Base-by-base conservation (phyloP, 2,888 invertebrate species). In the Drosophila ochracea region DNA sequence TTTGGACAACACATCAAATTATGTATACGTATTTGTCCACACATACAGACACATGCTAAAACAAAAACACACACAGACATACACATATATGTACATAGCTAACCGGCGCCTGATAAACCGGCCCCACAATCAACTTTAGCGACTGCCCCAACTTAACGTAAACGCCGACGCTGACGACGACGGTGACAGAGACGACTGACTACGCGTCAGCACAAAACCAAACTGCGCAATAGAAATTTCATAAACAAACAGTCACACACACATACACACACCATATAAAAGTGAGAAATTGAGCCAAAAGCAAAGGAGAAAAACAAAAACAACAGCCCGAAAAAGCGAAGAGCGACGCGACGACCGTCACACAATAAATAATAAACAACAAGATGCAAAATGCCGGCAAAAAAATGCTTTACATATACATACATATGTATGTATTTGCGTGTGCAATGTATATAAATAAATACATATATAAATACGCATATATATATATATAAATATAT, bases 151-250 rank as follows among this genome's bases (percentile, higher is more conserved):
- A 80, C 73, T 39, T 58, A 55, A 57, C 53, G 80, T 16, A 49
- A 52, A 59, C 59, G 76, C n/a, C 53, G 62, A 35, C 64, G 33
- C 13, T 1, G 52, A 52, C 59, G 76, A 13, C 53, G 58, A 25
- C 61, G 33, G 25, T 49, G 35, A 39, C 74, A 47, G 41, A 61
- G 54, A 25, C 54, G 53, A 30, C 58, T 55, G 53, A 39, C 54
- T 66, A 52, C 50, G 75, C 68, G 71, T 71, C 80, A 75, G 71
- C 59, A 85, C 76, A 73, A 74, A 89, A 80, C 75, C 73, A 79
- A 88, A 90, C 90, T 88, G 86, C 90, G 90, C 90, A 90, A 88
- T 90, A 88, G 85, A 86, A 86, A 85, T 82, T 86, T 87, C 68
- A 89, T 78, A 85, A 87, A 87, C 82, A 86, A 87, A 86, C 83